These are phyloP conservation scores for Drosophila baimaii DNA, from an alignment of 1,140 invertebrate genomes.

Conservation along the genomic window DNA sequence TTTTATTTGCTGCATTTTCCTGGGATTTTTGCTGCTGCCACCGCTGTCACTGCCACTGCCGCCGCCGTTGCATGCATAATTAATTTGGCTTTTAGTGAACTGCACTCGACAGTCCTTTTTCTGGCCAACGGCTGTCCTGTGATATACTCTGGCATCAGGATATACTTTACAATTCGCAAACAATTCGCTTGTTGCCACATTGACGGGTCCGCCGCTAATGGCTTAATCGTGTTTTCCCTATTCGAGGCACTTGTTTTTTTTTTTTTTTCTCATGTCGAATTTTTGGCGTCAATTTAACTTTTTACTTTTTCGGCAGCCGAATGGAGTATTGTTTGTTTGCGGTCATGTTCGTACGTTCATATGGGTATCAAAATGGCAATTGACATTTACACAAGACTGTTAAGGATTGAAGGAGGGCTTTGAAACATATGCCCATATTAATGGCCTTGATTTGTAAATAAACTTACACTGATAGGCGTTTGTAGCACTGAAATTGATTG, in stretches of 20 bases:
- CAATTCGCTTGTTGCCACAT: conserved; percentile 54
- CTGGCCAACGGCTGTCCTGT: conserved; percentile 28
- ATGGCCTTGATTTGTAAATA: conserved; percentile 6
- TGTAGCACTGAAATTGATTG: not conserved
- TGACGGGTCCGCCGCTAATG: conserved; percentile 74
- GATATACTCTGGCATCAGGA: conserved; percentile 19
- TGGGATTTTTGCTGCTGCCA: conserved; percentile 31
- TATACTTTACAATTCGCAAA: conserved; percentile 42
- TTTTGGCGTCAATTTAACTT: conserved; percentile 55
- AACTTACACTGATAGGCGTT: conserved; percentile 3
- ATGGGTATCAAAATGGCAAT: conserved; percentile 12
- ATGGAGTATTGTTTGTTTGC: conserved; percentile 28
- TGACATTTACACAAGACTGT: conserved; percentile 20
- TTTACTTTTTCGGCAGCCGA: conserved; percentile 15
- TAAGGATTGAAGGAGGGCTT: not conserved
- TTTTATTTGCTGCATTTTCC: conserved; percentile 47
- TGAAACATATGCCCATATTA: conserved; percentile 3
- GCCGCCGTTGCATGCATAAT: conserved; percentile 71
- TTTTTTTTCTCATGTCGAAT: conserved; percentile 1
- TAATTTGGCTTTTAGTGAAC: conserved; percentile 80
- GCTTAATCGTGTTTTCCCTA: conserved; percentile 76
- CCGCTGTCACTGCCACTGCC: conserved; percentile 33
- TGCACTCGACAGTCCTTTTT: conserved; percentile 34
- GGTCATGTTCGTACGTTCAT: conserved; percentile 48
- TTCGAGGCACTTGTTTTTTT: conserved; percentile 24